These are phyloP conservation scores for Sternarchorhynchus goeldii DNA, from an alignment of 2,797 vertebrate species.

Conservation along the genomic window DNA sequence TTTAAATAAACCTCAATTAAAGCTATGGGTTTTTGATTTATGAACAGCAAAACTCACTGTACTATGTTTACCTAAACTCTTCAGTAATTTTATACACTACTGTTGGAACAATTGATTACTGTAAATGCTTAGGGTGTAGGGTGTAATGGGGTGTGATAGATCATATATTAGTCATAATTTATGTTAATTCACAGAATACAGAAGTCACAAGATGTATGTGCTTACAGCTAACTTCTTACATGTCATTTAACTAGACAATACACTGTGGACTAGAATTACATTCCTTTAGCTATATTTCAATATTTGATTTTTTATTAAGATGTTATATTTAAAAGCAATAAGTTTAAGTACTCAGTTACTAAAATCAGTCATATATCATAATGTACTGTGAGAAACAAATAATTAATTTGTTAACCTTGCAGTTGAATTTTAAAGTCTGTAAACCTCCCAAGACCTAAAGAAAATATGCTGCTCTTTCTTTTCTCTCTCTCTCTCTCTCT, in stretches of 20 bases:
- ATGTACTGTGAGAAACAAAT: no score
- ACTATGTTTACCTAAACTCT: slow-evolving; percentile 45
- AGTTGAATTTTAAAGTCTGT: no score
- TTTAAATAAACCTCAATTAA: background rate
- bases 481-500: slow-evolving; percentile 3
- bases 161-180: slow-evolving; percentile 50
- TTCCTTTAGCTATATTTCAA: slow-evolving; percentile 24
- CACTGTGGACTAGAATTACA: slow-evolving; percentile 44
- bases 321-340: no score
- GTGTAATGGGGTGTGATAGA: slow-evolving; percentile 24
- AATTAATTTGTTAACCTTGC: no score
- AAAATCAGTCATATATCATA: no score
- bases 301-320: background rate
- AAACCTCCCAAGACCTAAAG: slow-evolving; percentile 13
- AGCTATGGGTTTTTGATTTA: slow-evolving; percentile 8
- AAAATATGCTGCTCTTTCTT: slow-evolving; percentile 1
- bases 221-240: slow-evolving; percentile 52
- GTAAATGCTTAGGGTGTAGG: slow-evolving; percentile 44
- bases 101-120: slow-evolving; percentile 45
- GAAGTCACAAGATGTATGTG: slow-evolving; percentile 49
- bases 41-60: slow-evolving; percentile 40
- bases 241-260: slow-evolving; percentile 48
- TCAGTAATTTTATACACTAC: slow-evolving; percentile 34
- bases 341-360: no score
- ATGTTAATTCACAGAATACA: slow-evolving; percentile 44